Evolutionary conservation across 2,797 vertebrate species (phyloP).

Genomic region (Pantherophis alleghaniensis): DNA sequence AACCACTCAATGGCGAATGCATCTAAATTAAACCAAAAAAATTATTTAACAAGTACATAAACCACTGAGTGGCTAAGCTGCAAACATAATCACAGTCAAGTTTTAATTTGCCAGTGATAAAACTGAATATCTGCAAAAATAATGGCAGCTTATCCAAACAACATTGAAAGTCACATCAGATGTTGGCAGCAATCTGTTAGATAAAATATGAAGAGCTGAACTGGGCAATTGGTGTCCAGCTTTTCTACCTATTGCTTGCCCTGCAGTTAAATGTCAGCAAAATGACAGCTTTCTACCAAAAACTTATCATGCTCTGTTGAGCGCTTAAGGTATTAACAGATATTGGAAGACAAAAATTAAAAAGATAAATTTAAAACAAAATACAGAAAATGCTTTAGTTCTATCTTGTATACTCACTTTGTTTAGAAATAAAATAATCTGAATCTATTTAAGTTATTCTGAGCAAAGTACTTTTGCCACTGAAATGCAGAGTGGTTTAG

Average conservation of each 20-base stretch:
- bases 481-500: not conserved
- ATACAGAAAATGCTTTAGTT: conserved; percentile 49
- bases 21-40: conserved; percentile 27
- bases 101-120: conserved; percentile 57
- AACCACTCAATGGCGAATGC: conserved; percentile 43
- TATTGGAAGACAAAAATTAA: conserved; percentile 35
- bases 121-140: conserved; percentile 51
- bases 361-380: conserved; percentile 47
- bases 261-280: conserved; percentile 63
- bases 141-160: conserved; percentile 58
- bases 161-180: conserved; percentile 47
- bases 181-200: conserved; percentile 32
- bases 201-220: conserved; percentile 50
- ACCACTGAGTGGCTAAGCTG: conserved; percentile 56
- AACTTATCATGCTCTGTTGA: conserved; percentile 44
- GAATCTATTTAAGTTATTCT: conserved; percentile 26
- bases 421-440: conserved; percentile 45
- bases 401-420: conserved; percentile 48
- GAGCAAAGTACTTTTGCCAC: not conserved
- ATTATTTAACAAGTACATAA: conserved; percentile 59
- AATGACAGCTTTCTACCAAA: conserved; percentile 46
- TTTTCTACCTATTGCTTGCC: conserved; percentile 57
- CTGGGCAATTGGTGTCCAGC: conserved; percentile 37
- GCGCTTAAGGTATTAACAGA: conserved; percentile 49
- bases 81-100: conserved; percentile 49